phyloP scores from a whole-genome alignment of 2,113 vertebrate genomes.

The Corythoichthys haematopterus region DNA sequence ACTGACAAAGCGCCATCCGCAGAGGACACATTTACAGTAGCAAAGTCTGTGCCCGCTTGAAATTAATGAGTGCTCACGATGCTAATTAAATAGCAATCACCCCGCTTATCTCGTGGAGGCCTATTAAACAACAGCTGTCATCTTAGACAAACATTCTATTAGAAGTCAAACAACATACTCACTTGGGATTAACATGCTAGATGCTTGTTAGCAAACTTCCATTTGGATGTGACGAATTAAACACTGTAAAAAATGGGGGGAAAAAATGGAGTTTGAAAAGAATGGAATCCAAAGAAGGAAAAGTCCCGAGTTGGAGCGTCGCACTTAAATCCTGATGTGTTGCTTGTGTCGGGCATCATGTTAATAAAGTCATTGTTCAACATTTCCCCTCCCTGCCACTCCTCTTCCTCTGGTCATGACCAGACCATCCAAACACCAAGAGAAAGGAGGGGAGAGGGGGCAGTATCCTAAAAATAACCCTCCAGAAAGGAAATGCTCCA shows the following conservation, averaged over 20 bases:
- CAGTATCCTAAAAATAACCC: slow-evolving; percentile 47
- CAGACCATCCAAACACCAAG: slow-evolving; percentile 44
- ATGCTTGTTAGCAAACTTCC: slow-evolving; percentile 33
- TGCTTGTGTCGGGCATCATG: slow-evolving; percentile 32
- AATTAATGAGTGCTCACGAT: slow-evolving; percentile 21
- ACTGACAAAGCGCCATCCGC: background rate
- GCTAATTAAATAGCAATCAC: slow-evolving; percentile 30
- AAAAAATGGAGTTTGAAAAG: background rate
- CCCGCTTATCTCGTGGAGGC: slow-evolving; percentile 20
- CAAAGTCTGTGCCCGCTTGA: slow-evolving; percentile 13
- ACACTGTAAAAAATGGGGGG: background rate
- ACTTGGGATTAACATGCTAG: slow-evolving; percentile 70
- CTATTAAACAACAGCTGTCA: slow-evolving; percentile 27
- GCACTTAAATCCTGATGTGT: slow-evolving; percentile 12
- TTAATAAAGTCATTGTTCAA: slow-evolving; percentile 58
- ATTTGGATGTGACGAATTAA: background rate
- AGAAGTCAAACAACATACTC: slow-evolving; percentile 44
- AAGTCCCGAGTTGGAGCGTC: slow-evolving; percentile 10
- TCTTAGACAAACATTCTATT: background rate
- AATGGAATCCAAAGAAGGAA: slow-evolving; percentile 20
- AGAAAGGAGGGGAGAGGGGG: slow-evolving; percentile 1
- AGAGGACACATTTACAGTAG: slow-evolving; percentile 4
- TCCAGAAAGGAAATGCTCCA: slow-evolving; percentile 7
- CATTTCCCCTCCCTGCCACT: slow-evolving; percentile 34
- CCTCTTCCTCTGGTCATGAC: slow-evolving; percentile 50